Percentiles rank a stretch among this genome's conserved stretches.
Conservation (phyloP, 2,113 vertebrate genomes). For the Anhinga rufa region DNA sequence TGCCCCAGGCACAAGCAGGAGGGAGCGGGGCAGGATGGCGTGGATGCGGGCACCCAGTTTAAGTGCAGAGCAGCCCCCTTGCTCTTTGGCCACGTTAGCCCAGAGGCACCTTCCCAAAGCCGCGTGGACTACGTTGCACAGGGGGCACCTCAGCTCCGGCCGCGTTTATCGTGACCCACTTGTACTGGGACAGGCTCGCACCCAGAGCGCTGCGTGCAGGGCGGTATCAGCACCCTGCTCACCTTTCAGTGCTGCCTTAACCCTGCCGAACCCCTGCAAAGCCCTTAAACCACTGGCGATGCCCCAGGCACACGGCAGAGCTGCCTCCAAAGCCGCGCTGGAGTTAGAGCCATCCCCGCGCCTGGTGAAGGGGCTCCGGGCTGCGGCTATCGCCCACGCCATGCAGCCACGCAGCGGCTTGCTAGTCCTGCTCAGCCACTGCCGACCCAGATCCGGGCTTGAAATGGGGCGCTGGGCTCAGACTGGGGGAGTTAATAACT, state of each 20-base stretch:
- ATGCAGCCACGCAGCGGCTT: background rate
- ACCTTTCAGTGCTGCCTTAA: background rate
- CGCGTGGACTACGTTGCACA: background rate
- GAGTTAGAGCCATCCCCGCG: background rate
- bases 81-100: background rate
- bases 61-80: too few species aligned
- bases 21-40: accelerated
- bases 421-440: background rate
- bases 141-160: background rate
- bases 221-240: background rate
- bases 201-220: background rate
- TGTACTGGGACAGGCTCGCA: accelerated
- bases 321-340: background rate
- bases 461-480: background rate
- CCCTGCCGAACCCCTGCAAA: background rate
- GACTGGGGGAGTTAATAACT: background rate
- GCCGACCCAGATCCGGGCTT: background rate
- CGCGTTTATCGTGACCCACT: accelerated
- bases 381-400: background rate
- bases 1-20: background rate
- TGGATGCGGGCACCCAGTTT: background rate
- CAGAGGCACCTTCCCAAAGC: background rate
- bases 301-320: background rate
- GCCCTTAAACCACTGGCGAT: background rate
- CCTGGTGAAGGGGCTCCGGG: background rate